A percentile compares a stretch with the other conserved stretches of the same genome.
Evolutionary conservation across 2,888 invertebrate genomes (phyloP).

Genomic region (Coelinius sp.): DNA sequence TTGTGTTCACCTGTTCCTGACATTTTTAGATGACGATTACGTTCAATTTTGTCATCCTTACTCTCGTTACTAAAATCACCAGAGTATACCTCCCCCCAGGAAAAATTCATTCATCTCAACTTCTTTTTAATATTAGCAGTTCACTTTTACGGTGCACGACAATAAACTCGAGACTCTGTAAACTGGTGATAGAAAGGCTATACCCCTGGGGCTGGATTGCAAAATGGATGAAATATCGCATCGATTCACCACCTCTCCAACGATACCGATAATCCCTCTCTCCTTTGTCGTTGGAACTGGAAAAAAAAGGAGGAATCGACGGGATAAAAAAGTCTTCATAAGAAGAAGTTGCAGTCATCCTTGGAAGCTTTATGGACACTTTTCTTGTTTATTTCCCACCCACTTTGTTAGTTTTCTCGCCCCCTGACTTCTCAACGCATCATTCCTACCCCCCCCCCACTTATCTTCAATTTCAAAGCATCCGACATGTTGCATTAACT

Average conservation of each 20-base stretch:
- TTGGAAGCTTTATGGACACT: constrained; percentile 16
- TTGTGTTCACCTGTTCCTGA: no score
- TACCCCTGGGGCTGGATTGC: constrained; percentile 36
- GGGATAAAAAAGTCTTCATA: constrained; percentile 23
- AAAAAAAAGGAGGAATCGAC: constrained; percentile 25
- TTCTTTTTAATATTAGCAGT: background rate
- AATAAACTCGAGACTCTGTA: background rate
- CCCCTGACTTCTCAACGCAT: background rate
- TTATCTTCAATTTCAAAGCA: background rate
- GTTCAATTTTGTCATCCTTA: no score
- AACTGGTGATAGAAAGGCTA: constrained; percentile 9
- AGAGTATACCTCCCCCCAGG: background rate
- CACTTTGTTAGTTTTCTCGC: background rate
- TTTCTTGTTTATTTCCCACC: background rate
- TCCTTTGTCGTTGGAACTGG: constrained; percentile 21
- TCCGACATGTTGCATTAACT: background rate
- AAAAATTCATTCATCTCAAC: background rate
- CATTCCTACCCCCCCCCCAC: background rate
- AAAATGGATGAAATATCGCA: constrained; percentile 63
- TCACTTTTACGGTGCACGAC: background rate
- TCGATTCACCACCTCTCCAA: constrained; percentile 61
- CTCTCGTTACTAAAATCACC: no score
- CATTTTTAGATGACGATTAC: no score
- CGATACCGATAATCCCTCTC: constrained; percentile 42
- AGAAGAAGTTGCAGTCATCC: constrained; percentile 2